A percentile compares a stretch with the other conserved stretches of the same genome.
phyloP scores from a whole-genome alignment of 2,113 vertebrate genomes.

The Zapus hudsonius region DNA sequence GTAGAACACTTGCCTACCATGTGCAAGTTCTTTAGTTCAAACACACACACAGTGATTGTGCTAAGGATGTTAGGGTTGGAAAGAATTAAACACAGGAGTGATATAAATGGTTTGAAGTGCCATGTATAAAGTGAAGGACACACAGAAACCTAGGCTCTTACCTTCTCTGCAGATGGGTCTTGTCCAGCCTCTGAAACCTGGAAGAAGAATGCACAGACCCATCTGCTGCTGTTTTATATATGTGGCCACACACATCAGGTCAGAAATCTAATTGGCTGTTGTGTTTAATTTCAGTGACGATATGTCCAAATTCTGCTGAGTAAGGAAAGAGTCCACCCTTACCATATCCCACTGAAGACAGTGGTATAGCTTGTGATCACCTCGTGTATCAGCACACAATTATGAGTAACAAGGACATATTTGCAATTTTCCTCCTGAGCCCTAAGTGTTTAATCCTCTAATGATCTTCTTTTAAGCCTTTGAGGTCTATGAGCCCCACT shows the following conservation, averaged over 20 bases:
- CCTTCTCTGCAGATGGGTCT: not conserved
- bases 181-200: not conserved
- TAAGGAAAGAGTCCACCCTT: not conserved
- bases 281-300: not conserved
- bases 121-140: not conserved
- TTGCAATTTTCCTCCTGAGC: not conserved
- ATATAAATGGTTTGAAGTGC: not conserved
- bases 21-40: not conserved
- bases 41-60: not conserved
- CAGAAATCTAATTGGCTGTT: not conserved
- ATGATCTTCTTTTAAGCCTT: not conserved
- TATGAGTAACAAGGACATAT: not conserved
- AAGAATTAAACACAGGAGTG: not conserved
- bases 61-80: too few species aligned
- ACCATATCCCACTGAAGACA: not conserved
- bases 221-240: not conserved
- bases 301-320: not conserved
- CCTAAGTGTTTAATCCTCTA: not conserved
- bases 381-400: not conserved
- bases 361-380: not conserved
- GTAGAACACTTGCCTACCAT: too few species aligned
- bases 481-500: not conserved
- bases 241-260: not conserved
- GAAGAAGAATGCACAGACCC: not conserved
- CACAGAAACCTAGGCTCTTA: not conserved